These are phyloP conservation scores for Harpagoxenus sublaevis DNA, from an alignment of 2,888 invertebrate genomes.

Conservation along the genomic window DNA sequence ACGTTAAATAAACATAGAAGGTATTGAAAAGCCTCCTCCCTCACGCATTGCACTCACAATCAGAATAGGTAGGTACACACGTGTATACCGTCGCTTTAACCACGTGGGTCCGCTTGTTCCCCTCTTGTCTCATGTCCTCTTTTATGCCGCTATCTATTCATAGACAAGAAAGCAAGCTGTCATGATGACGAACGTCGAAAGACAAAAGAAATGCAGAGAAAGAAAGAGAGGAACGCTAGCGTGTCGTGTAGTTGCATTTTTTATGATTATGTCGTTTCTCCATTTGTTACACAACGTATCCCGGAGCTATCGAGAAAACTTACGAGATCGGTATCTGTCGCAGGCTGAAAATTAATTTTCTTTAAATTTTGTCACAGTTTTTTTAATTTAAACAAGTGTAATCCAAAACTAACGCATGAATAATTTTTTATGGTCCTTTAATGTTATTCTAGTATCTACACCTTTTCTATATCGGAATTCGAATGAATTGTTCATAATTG, in stretches of 20 bases:
- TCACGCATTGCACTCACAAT: slow-evolving; percentile 52
- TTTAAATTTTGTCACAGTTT: neutral
- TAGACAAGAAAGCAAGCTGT: slow-evolving; percentile 75
- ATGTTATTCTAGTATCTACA: neutral
- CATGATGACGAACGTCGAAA: slow-evolving; percentile 66
- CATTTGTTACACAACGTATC: neutral
- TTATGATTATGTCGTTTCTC: slow-evolving; percentile 3
- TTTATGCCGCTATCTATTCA: slow-evolving; percentile 72
- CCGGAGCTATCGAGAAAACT: neutral
- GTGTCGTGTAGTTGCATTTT: slow-evolving; percentile 40
- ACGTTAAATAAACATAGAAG: slow-evolving; percentile 27
- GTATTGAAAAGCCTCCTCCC: slow-evolving; percentile 34
- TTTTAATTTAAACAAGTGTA: neutral
- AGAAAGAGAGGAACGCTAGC: slow-evolving; percentile 44
- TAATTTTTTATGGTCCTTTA: neutral
- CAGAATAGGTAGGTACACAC: slow-evolving; percentile 52
- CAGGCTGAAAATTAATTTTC: neutral
- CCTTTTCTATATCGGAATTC: neutral
- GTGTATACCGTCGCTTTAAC: slow-evolving; percentile 36
- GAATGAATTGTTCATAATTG: neutral
- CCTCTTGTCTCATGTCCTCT: slow-evolving; percentile 61
- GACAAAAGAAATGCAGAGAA: slow-evolving; percentile 61
- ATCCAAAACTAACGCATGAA: neutral
- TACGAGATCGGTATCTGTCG: neutral
- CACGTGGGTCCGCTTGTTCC: slow-evolving; percentile 66